Conservation (phyloP, 2,797 vertebrate species). For the Mallotus villosus region DNA sequence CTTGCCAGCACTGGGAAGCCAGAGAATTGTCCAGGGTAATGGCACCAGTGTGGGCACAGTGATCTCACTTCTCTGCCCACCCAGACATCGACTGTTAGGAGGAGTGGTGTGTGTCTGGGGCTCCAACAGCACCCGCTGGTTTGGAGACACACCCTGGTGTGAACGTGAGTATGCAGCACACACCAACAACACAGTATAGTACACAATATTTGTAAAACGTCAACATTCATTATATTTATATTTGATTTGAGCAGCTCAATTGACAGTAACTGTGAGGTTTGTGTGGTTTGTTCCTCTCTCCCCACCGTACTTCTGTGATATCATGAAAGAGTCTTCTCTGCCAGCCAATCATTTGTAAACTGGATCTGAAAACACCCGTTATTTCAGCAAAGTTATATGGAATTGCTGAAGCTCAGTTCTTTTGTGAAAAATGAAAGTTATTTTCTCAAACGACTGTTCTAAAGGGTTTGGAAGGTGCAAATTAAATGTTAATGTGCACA, state of each 20-base stretch:
- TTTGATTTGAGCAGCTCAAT: neutral
- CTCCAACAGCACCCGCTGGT: conserved; percentile 79
- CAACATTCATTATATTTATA: neutral
- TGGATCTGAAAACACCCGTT: neutral
- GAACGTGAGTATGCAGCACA: conserved; percentile 74
- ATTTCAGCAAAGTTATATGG: conserved; percentile 12
- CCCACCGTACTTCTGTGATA: conserved; percentile 2
- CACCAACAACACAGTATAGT: neutral
- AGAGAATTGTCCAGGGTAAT: conserved; percentile 79
- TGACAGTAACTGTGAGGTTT: neutral
- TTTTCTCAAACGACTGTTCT: neutral
- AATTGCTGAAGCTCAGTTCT: conserved; percentile 8
- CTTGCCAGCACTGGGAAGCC: conserved; percentile 75
- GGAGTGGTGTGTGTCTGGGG: conserved; percentile 74
- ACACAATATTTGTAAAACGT: neutral
- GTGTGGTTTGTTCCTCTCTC: neutral
- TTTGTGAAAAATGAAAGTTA: conserved; percentile 16
- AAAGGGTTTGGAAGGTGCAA: neutral
- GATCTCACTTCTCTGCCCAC: conserved; percentile 81
- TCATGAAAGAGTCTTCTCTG: conserved; percentile 5
- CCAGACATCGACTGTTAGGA: conserved; percentile 78
- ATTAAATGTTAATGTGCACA: conserved; percentile 35
- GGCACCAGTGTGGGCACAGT: conserved; percentile 83
- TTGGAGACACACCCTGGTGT: conserved; percentile 76
- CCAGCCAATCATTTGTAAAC: neutral